Evolutionary conservation across 1,140 invertebrate genomes (phyloP).

Genomic region (Adoxophyes honmai): DNA sequence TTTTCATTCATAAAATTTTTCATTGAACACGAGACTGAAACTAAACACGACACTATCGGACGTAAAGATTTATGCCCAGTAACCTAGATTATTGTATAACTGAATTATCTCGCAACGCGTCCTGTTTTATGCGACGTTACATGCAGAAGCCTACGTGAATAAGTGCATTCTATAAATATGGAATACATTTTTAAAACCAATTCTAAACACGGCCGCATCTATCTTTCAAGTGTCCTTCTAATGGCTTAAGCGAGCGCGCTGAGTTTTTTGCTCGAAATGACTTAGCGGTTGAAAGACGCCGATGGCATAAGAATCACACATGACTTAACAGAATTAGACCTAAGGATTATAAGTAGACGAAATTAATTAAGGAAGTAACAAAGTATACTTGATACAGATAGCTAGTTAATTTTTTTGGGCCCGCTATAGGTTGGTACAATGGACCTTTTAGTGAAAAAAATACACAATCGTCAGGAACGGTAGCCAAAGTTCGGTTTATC

Average conservation of each 20-base stretch:
- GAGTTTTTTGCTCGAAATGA: constrained; percentile 41
- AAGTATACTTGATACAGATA: constrained; percentile 54
- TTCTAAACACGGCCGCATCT: constrained; percentile 42
- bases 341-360: constrained; percentile 39
- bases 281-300: constrained; percentile 50
- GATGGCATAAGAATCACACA: constrained; percentile 43
- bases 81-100: constrained; percentile 19
- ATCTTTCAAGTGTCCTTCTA: constrained; percentile 69
- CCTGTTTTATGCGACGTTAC: no score
- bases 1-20: constrained; percentile 66
- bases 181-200: constrained; percentile 7
- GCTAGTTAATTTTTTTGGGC: constrained; percentile 44
- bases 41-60: constrained; percentile 32
- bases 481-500: constrained; percentile 65
- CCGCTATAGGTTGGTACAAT: constrained; percentile 23
- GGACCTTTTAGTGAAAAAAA: constrained; percentile 39
- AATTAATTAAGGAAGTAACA: constrained; percentile 68
- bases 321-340: constrained; percentile 63
- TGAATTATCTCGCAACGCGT: no score
- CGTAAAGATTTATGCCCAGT: constrained; percentile 17
- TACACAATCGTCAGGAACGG: constrained; percentile 47
- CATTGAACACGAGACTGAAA: constrained; percentile 44
- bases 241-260: constrained; percentile 56
- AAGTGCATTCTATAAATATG: constrained; percentile 9
- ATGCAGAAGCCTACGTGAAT: neutral